Evolutionary conservation across 1,140 invertebrate species (phyloP).

Genomic region (Camponotus pennsylvanicus): DNA sequence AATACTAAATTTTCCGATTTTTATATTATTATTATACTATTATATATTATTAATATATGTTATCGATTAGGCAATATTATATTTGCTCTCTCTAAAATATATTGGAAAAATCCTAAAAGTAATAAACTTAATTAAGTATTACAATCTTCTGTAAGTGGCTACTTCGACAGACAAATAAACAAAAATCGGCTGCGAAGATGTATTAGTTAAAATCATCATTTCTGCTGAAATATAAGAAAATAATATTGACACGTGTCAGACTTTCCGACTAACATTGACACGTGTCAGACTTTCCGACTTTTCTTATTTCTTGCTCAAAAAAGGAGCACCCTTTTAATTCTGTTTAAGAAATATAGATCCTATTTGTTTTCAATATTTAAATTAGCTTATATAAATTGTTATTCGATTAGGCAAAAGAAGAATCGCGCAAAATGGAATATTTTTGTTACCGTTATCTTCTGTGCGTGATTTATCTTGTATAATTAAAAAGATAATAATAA

Average conservation of each 20-base stretch:
- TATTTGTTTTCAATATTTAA: too few relatives aligned
- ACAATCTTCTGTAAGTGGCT: background rate
- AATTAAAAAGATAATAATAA: conserved; percentile 13
- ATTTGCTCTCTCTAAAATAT: background rate
- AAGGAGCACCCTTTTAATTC: background rate
- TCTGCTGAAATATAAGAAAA: background rate
- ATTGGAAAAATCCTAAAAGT: background rate
- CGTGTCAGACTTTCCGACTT: background rate
- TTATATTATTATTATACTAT: too few relatives aligned
- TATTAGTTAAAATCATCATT: background rate
- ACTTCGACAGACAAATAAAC: background rate
- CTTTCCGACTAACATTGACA: background rate
- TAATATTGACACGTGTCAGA: too few relatives aligned
- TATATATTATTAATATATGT: too few relatives aligned
- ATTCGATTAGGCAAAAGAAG: background rate
- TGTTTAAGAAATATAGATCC: background rate
- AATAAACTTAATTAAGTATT: conserved; percentile 4
- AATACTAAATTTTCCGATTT: too few relatives aligned
- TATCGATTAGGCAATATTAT: too few relatives aligned
- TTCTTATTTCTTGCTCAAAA: too few relatives aligned
- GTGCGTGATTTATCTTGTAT: background rate
- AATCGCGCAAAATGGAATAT: background rate
- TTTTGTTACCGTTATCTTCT: too few relatives aligned
- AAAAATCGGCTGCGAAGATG: background rate
- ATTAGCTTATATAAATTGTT: too few relatives aligned